Evolutionary conservation across 2,888 invertebrate genomes (phyloP).

Genomic region (Miltochrista miniata): DNA sequence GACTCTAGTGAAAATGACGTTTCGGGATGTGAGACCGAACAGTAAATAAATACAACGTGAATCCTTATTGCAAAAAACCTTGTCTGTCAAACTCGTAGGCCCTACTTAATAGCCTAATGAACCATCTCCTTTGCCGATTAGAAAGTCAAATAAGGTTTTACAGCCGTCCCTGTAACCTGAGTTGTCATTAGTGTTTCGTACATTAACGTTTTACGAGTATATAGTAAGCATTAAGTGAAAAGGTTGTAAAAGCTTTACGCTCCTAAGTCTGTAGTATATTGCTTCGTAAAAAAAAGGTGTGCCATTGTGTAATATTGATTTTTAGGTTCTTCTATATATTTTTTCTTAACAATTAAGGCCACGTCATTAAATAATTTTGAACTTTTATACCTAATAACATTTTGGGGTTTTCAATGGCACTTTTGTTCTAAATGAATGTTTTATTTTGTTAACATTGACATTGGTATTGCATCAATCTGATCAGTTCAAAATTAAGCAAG

Average conservation of each 20-base stretch:
- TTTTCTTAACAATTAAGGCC: constrained; percentile 8
- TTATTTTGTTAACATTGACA: too few relatives aligned
- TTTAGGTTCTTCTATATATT: too few relatives aligned
- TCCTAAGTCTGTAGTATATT: not conserved
- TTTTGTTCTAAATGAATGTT: too few relatives aligned
- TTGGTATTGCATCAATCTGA: too few relatives aligned
- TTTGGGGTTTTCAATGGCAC: too few relatives aligned
- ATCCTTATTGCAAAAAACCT: too few relatives aligned
- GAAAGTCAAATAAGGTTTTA: constrained; percentile 7
- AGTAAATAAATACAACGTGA: too few relatives aligned
- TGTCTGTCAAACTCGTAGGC: too few relatives aligned
- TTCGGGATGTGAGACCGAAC: too few relatives aligned
- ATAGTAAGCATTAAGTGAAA: constrained; percentile 6
- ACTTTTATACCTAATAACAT: too few relatives aligned
- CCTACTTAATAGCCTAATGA: not conserved
- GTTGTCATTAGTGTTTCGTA: constrained; percentile 6
- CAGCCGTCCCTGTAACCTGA: constrained; percentile 1
- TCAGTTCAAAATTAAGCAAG: too few relatives aligned
- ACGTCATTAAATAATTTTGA: not conserved
- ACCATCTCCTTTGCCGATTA: constrained; percentile 4
- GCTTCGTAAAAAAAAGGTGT: not conserved
- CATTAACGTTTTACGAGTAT: constrained; percentile 10
- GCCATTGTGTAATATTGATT: not conserved
- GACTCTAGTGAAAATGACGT: too few relatives aligned
- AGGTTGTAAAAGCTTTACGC: constrained; percentile 7